phyloP scores from a whole-genome alignment of 2,113 vertebrate genomes.

The Zootoca vivipara region DNA sequence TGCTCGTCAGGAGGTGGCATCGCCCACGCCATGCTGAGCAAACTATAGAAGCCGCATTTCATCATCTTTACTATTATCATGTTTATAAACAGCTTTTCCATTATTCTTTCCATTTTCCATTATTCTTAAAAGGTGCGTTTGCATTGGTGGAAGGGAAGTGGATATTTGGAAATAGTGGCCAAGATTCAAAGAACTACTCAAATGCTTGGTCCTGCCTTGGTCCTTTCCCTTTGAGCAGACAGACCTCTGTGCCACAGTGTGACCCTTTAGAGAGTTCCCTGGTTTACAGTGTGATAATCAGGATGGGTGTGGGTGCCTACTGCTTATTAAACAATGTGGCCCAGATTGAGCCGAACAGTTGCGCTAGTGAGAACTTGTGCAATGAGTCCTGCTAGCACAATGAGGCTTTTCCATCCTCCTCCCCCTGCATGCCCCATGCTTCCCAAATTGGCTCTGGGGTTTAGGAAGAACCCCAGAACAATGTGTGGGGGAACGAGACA shows the following conservation, averaged over 20 bases:
- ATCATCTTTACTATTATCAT: not conserved
- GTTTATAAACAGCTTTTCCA: not conserved
- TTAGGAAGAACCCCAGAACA: no score
- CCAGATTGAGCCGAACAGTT: no score
- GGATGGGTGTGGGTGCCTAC: not conserved
- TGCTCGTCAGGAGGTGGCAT: not conserved
- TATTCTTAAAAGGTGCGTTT: no score
- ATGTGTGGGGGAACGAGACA: no score
- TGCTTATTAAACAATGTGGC: not conserved
- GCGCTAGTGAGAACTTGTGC: no score
- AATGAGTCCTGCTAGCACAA: no score
- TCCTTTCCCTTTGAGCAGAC: not conserved
- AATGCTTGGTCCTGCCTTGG: no score
- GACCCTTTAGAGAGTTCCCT: not conserved
- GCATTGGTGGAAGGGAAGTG: no score
- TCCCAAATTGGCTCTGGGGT: no score
- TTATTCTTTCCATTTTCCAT: constrained; percentile 3
- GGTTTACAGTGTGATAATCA: not conserved
- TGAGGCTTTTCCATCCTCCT: no score
- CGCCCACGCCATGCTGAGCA: not conserved
- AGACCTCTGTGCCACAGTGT: not conserved
- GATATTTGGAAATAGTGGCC: not conserved
- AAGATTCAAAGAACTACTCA: not conserved
- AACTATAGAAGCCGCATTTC: not conserved
- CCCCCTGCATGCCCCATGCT: no score